These are phyloP conservation scores for Meleagris gallopavo DNA, from an alignment of 2,113 vertebrate species.

Conservation along the genomic window DNA sequence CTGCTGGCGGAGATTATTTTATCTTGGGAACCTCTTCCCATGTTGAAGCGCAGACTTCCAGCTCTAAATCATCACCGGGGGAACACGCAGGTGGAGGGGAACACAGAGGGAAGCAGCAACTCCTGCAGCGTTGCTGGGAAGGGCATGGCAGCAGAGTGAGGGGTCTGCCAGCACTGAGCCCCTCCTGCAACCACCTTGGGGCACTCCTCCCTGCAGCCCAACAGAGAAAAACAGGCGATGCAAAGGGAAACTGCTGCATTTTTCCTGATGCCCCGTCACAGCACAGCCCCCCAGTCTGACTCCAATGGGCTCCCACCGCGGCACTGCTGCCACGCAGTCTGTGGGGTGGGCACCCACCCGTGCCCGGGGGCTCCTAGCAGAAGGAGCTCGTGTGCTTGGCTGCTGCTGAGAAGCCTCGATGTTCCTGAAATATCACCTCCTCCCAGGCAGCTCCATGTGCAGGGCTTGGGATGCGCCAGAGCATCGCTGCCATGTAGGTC, in stretches of 20 bases:
- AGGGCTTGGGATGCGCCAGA: constrained; percentile 25
- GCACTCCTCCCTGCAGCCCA: too few relatives aligned
- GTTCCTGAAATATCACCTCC: constrained; percentile 59
- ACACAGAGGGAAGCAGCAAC: not conserved
- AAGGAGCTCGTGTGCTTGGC: constrained; percentile 1
- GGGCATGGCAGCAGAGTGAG: not conserved
- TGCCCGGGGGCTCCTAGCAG: not conserved
- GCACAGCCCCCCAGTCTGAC: too few relatives aligned
- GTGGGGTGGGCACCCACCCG: too few relatives aligned
- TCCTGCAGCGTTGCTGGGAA: not conserved
- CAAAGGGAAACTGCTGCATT: too few relatives aligned
- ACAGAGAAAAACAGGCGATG: too few relatives aligned
- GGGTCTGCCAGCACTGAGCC: too few relatives aligned
- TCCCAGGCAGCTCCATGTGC: constrained; percentile 43
- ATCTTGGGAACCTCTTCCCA: constrained; percentile 19
- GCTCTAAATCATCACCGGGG: constrained; percentile 42
- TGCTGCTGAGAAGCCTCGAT: constrained; percentile 57
- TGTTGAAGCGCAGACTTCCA: constrained; percentile 32
- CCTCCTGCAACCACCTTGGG: too few relatives aligned
- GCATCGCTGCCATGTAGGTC: constrained; percentile 65
- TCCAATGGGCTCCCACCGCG: too few relatives aligned
- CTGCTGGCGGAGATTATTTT: constrained; percentile 73
- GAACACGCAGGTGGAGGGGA: not conserved
- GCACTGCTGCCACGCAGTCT: too few relatives aligned
- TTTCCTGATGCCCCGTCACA: too few relatives aligned